Evolutionary conservation across 2,888 invertebrate genomes (phyloP).

Genomic region (Agrilus biguttatus): DNA sequence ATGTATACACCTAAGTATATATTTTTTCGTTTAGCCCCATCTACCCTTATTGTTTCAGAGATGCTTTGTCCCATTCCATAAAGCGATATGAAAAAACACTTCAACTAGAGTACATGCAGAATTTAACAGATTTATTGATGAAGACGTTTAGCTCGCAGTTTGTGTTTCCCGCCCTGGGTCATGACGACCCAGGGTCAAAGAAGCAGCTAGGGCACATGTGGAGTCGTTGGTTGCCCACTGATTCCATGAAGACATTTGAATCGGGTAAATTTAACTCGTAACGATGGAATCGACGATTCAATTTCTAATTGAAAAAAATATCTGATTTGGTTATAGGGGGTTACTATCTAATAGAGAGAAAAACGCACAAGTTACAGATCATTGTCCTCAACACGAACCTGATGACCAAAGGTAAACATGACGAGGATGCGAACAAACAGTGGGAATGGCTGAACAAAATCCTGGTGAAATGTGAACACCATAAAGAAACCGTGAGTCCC

Average conservation of each 20-base stretch:
- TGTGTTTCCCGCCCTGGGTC: constrained; percentile 80
- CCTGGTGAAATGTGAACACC: constrained; percentile 54
- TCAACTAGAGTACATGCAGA: constrained; percentile 62
- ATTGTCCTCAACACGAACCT: constrained; percentile 82
- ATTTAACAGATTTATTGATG: constrained; percentile 67
- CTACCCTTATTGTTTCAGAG: constrained; percentile 39
- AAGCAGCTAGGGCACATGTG: constrained; percentile 59
- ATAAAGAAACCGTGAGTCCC: constrained; percentile 64
- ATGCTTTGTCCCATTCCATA: constrained; percentile 64
- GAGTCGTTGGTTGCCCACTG: constrained; percentile 63
- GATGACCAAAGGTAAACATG: constrained; percentile 38
- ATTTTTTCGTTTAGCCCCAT: too few relatives aligned
- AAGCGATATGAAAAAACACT: constrained; percentile 50
- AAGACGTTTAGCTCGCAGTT: constrained; percentile 80
- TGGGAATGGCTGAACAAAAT: constrained; percentile 73
- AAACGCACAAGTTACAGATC: constrained; percentile 66
- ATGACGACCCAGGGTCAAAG: constrained; percentile 56
- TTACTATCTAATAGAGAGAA: constrained; percentile 79
- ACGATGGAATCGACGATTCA: too few relatives aligned
- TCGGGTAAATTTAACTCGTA: constrained; percentile 42
- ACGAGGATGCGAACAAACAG: constrained; percentile 57
- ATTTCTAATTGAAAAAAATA: too few relatives aligned
- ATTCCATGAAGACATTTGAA: constrained; percentile 69
- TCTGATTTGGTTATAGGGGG: constrained; percentile 49
- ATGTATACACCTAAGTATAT: too few relatives aligned